Evolutionary conservation across 2,888 invertebrate genomes (phyloP), one percentile per base, ranked within the genome.

Genomic region (Ormia ochracea): DNA sequence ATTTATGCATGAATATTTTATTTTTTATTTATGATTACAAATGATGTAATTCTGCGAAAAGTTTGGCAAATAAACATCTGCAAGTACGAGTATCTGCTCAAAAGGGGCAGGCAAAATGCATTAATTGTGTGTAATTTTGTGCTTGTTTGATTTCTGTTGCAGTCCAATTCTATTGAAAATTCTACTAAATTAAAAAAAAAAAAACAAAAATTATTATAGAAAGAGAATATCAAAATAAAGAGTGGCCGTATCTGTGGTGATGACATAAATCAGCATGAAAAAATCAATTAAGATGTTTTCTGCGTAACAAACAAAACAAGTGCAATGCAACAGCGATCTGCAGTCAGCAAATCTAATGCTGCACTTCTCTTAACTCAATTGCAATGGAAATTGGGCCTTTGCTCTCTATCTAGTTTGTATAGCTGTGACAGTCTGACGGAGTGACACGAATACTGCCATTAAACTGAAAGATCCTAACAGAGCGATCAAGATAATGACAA

Each of bases 211-310:
- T 21, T 17, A 50, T n/a, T n/a, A n/a, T n/a, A n/a, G n/a, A 14
- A 10, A 56, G 31, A 31, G 36, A 48, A 43, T 41, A 52, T 9
- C 6, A 21, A 31, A 31, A 58, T n/a, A n/a, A 48, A 59, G 66
- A 75, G 73, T 68, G 65, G 69, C 52, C 74, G 56, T 70, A 78
- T 81, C 69, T 59, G 50, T 54, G 76, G 81, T 72, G 78, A 81
- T 82, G 81, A 81, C 81, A 82, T 82, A 78, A 82, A 82, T 82
- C 82, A 81, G 81, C 82, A 81, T 81, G 81, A 73, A 80, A 80
- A 73, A 77, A 72, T 68, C 81, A 81, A 79, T 81, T 75, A 81
- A 81, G 78, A 82, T 78, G 78, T 75, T 75, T 75, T 80, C 56
- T 68, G 68, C 73, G 76, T 68, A 72, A 73, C 68, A 66, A 52